Evolutionary conservation across 1,140 invertebrate species (phyloP), one percentile per base, ranked within the genome.

Genomic region (Globodera ellingtonae): DNA sequence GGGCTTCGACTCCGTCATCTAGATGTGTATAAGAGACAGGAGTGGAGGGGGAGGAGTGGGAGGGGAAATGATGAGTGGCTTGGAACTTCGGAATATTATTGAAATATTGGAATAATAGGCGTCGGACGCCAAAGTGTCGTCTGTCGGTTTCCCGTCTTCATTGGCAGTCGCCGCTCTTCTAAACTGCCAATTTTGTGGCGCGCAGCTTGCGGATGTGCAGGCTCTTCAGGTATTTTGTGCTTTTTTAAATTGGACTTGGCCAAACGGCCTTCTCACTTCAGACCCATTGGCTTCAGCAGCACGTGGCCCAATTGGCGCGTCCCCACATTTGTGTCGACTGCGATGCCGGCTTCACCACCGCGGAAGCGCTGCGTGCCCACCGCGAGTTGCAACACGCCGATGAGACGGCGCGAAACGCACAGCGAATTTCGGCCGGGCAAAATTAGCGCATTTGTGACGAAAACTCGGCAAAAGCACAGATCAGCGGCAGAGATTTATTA

Each of bases 341-440:
- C 72, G 84, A 85, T 70, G 84, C 84, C 47, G 84, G 81, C 24
- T 85, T 85, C 80, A 85, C 84, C 4, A 85, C 78, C 47, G 72
- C 72, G 56, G 69, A 66, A 80, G 65, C 75, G 76, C 62, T 47
- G 81, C 84, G 44, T 56, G 81, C 62, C n/a, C 47, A 50, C 46
- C 47, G 24, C 75, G 84, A 62, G 35, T 59, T 21, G 35, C 74
- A 79, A 70, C 74, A 52, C 81, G 82, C 46, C 24, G 35, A n/a
- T 5, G 15, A 79, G 9, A 46, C 24, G 59, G 21, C 21, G 4
- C 50, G 72, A 8, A 44, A 75, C 21, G 47, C 2, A 10, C 59
- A 75, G 47, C 24, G 50, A 62, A 62, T 62, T 62, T 18, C 56
- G 56, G 18, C 13, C 1, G 56, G 56, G 0, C 56, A 62, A 62